Evolutionary conservation across 2,113 vertebrate species (phyloP).

Genomic region (Pterocles orientalis): DNA sequence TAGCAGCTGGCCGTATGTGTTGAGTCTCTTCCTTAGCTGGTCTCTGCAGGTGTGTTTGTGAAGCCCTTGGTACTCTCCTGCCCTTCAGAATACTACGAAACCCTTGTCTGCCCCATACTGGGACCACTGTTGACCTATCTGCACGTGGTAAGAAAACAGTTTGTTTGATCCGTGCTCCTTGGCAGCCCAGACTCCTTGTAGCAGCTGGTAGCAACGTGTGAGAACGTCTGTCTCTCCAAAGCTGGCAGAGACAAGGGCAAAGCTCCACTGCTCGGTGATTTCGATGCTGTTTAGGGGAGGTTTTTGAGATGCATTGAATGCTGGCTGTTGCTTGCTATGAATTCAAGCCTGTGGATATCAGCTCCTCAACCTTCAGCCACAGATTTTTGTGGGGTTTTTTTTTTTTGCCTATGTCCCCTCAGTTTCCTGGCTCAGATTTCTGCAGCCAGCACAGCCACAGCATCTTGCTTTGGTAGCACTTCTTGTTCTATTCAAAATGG

Average conservation of each 20-base stretch:
- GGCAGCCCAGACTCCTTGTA: not conserved
- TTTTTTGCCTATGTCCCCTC: not conserved
- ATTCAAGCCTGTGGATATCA: not conserved
- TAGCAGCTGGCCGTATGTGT: not conserved
- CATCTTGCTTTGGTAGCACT: not conserved
- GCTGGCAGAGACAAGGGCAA: not conserved
- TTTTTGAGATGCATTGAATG: not conserved
- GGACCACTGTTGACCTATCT: slow-evolving; percentile 92
- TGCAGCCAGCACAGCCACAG: not conserved
- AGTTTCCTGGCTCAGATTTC: not conserved
- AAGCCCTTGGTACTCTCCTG: slow-evolving; percentile 91
- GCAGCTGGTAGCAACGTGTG: not conserved
- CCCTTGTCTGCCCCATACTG: slow-evolving; percentile 89
- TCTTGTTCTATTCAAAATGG: not conserved
- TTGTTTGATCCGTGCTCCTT: not conserved
- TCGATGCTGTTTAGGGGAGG: not conserved
- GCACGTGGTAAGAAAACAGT: slow-evolving; percentile 82
- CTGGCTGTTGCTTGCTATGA: not conserved
- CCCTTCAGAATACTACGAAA: slow-evolving; percentile 87
- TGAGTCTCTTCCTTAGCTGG: slow-evolving; percentile 77
- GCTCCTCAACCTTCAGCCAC: not conserved
- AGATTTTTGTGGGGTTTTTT: not conserved
- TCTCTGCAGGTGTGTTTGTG: slow-evolving; percentile 85
- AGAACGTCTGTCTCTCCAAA: not conserved
- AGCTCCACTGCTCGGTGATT: not conserved